These are phyloP conservation scores for Vanessa tameamea DNA, from an alignment of 1,140 invertebrate species.

Conservation along the genomic window DNA sequence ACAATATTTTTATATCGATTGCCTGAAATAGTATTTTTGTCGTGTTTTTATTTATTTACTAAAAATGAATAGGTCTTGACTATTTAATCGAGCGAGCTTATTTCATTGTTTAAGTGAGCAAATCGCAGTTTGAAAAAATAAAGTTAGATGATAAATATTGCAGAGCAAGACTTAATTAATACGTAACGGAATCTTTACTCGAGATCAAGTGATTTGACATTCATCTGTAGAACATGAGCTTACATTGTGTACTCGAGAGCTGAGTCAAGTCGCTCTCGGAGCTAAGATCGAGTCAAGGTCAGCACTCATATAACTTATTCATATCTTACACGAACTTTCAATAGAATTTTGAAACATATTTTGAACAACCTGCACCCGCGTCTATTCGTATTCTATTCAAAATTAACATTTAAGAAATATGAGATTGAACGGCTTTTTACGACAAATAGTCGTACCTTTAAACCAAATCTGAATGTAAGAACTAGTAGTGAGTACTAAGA, in stretches of 20 bases:
- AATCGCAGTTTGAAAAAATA: too few relatives aligned
- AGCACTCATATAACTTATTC: conserved; percentile 14
- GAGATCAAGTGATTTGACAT: conserved; percentile 20
- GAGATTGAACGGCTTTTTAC: too few relatives aligned
- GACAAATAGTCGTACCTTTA: too few relatives aligned
- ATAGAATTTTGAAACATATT: conserved; percentile 24
- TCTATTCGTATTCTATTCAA: neutral
- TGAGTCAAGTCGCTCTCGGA: conserved; percentile 5
- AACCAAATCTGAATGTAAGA: too few relatives aligned
- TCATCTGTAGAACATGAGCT: conserved; percentile 13
- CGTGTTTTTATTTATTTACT: too few relatives aligned
- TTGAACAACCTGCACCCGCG: neutral
- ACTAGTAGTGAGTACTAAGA: too few relatives aligned
- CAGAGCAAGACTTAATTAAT: conserved; percentile 7
- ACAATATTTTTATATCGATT: too few relatives aligned
- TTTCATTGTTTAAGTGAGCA: too few relatives aligned
- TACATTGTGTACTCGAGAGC: conserved; percentile 18
- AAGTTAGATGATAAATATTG: too few relatives aligned
- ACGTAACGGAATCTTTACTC: neutral
- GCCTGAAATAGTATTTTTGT: too few relatives aligned
- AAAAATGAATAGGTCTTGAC: too few relatives aligned
- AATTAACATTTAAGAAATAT: neutral
- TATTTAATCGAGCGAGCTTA: too few relatives aligned
- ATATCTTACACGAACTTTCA: conserved; percentile 21
- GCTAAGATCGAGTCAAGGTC: conserved; percentile 14